These are phyloP conservation scores for Harpagoxenus sublaevis DNA, from an alignment of 2,888 invertebrate genomes.

Conservation along the genomic window DNA sequence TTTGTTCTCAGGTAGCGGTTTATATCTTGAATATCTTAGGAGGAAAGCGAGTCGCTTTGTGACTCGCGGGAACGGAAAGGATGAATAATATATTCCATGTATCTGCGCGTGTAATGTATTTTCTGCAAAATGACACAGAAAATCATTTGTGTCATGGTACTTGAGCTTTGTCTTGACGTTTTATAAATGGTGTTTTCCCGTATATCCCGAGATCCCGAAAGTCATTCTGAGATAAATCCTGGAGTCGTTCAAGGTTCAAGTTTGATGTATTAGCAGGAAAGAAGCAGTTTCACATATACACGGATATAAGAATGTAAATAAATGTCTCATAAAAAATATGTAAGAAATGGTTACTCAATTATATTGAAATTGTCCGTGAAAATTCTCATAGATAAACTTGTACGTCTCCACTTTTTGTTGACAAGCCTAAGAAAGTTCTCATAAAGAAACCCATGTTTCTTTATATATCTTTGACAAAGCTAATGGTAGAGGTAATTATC, in stretches of 20 bases:
- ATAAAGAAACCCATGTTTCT: background rate
- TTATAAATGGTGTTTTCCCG: background rate
- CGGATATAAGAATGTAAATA: background rate
- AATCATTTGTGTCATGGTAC: background rate
- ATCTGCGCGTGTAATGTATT: background rate
- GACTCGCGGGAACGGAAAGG: background rate
- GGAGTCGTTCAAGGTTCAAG: background rate
- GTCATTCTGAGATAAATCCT: background rate
- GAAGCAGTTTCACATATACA: background rate
- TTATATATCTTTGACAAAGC: background rate
- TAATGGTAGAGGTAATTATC: background rate
- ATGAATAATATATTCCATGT: slow-evolving; percentile 15
- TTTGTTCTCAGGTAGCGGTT: slow-evolving; percentile 45
- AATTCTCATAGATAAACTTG: background rate
- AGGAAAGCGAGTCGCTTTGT: slow-evolving; percentile 4
- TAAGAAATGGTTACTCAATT: background rate
- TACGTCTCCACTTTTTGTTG: background rate
- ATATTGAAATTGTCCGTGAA: background rate
- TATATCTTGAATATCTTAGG: background rate
- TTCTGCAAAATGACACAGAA: slow-evolving; percentile 2
- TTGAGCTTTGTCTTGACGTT: slow-evolving; percentile 14
- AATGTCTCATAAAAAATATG: background rate
- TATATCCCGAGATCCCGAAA: background rate
- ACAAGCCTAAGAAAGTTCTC: background rate
- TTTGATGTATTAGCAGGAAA: background rate